Conservation (phyloP, 64 coral and sea anemone species). For the Orbicella faveolata region DNA sequence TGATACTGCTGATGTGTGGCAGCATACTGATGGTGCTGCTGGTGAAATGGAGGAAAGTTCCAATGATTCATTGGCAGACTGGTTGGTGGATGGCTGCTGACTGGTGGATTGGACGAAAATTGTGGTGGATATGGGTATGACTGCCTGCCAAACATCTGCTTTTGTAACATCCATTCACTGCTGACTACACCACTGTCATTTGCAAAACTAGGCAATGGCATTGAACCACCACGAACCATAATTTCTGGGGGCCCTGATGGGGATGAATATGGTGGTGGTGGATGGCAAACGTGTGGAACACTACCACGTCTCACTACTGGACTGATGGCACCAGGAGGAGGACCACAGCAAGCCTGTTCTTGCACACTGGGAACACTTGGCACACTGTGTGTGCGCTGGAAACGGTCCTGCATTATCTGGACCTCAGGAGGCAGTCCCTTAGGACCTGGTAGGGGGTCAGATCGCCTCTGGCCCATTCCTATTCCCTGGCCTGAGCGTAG, state of each 20-base stretch:
- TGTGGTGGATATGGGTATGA: not conserved
- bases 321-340: not conserved
- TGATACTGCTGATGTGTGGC: constrained; percentile 42
- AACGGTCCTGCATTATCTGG: constrained; percentile 42
- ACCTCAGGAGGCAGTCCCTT: constrained; percentile 55
- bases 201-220: constrained; percentile 39
- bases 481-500: constrained; percentile 53
- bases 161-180: constrained; percentile 61
- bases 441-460: constrained; percentile 59
- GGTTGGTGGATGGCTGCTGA: not conserved
- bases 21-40: constrained; percentile 44
- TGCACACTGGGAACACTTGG: constrained; percentile 58
- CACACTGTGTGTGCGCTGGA: constrained; percentile 54
- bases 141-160: constrained; percentile 24
- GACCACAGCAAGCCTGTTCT: constrained; percentile 17
- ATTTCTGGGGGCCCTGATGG: constrained; percentile 32
- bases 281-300: constrained; percentile 46
- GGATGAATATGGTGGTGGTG: constrained; percentile 19
- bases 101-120: not conserved
- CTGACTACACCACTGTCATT: constrained; percentile 34
- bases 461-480: constrained; percentile 35
- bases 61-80: constrained; percentile 11
- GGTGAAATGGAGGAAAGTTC: constrained; percentile 20
- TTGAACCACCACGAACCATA: constrained; percentile 14
- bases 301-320: constrained; percentile 38